Conservation (phyloP, 2,888 invertebrate species). For the Bellardia bayeri region DNA sequence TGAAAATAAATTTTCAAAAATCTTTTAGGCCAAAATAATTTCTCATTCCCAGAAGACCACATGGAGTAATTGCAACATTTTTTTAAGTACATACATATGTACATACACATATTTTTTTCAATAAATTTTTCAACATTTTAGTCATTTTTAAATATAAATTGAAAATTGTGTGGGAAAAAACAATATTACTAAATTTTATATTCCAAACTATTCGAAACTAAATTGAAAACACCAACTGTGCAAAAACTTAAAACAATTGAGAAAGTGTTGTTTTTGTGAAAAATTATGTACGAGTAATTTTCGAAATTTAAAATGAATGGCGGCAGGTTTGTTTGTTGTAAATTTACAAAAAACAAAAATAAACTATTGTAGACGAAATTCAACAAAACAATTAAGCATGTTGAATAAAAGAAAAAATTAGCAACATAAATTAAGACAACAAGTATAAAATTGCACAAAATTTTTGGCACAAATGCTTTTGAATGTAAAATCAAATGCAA, state of each 20-base stretch:
- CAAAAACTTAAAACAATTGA: constrained; percentile 22
- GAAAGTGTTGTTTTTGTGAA: constrained; percentile 35
- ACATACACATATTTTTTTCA: not conserved
- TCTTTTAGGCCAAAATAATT: constrained; percentile 24
- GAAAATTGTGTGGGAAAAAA: constrained; percentile 53
- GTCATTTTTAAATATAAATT: constrained; percentile 59
- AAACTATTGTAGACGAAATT: constrained; percentile 14
- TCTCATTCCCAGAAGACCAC: not conserved
- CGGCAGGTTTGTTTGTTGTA: constrained; percentile 22
- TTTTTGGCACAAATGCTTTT: constrained; percentile 54
- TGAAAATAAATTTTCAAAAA: not conserved
- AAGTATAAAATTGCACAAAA: constrained; percentile 43
- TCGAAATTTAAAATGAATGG: constrained; percentile 22
- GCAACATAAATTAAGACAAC: constrained; percentile 26
- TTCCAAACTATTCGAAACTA: constrained; percentile 37
- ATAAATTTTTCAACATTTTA: constrained; percentile 38
- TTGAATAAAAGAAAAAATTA: not conserved
- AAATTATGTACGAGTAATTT: not conserved
- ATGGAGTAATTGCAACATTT: constrained; percentile 20
- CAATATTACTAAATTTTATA: constrained; percentile 34
- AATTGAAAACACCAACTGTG: constrained; percentile 20
- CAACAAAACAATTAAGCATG: constrained; percentile 42
- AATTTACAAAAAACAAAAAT: constrained; percentile 23
- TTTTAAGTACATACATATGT: not conserved
- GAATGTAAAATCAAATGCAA: not conserved